Evolutionary conservation across 1,140 invertebrate species (phyloP), one percentile per base, ranked within the genome.

Genomic region (Stenopsyche tienmushanensis): DNA sequence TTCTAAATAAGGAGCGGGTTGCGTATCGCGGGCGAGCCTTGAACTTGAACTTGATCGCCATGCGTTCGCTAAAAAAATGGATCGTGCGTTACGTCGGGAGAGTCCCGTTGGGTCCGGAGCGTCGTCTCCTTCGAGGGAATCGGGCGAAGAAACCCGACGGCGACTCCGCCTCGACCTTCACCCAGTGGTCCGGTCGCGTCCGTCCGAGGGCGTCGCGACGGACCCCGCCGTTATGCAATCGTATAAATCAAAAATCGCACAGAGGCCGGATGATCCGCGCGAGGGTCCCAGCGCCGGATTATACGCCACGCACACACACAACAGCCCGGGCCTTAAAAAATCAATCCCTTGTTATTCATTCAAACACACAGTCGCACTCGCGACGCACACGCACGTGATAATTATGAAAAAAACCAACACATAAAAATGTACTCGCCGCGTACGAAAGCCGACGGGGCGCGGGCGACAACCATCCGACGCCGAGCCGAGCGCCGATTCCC

Each of bases 361-460:
- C 8, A 20, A 20, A 47, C 42, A 17, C 26, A 41, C 39, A 45
- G 13, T 21, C 53, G 26, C 26, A 21, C 53, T 29, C 57, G 47
- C 41, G 10, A 21, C 57, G 57, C 57, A 60, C 57, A 60, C 57
- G 57, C 57, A 60, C 57, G 57, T 60, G 57, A 60, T 60, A 60
- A 60, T 60, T 60, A 60, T 47, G 57, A 23, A 60, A 49, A 60
- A 60, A 60, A 60, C 17, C 17, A 45, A 59, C 29, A 34, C 29
- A 34, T 34, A 34, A 34, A 34, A 34, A 34, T 34, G 29, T 34
- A 34, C 29, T 34, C 29, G 34, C 29, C 29, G 29, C 13, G 29
- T 34, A 34, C 29, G 29, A 34, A 34, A 7, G 25, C 34, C 23
- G 47, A 5, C 3, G 47, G 3, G 47, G 47, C 47, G 47, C 17